Evolutionary conservation across 2,113 vertebrate genomes (phyloP).

Genomic region (Tetrao urogallus): DNA sequence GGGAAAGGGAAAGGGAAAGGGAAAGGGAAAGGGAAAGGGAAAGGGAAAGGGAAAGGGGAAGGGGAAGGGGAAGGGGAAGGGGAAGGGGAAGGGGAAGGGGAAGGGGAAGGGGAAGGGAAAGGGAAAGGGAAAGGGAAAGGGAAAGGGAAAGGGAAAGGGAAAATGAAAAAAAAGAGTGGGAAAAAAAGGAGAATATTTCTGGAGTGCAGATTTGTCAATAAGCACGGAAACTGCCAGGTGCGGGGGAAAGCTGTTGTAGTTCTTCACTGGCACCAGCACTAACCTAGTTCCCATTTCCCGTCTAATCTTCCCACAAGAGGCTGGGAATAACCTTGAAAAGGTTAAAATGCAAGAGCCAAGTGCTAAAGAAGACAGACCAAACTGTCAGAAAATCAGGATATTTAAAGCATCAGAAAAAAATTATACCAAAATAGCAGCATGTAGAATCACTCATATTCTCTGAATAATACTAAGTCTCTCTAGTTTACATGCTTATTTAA

Average conservation of each 20-base stretch:
- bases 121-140: neutral
- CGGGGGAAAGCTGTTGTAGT: neutral
- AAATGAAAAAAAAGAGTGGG: neutral
- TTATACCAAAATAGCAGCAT: neutral
- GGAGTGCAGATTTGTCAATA: neutral
- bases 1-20: too few relatives aligned
- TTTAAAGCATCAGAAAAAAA: neutral
- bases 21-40: too few relatives aligned
- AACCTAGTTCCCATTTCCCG: neutral
- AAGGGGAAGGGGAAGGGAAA: neutral
- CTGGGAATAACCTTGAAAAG: neutral
- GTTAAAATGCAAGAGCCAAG: neutral
- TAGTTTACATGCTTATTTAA: neutral
- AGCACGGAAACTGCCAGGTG: neutral
- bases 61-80: neutral
- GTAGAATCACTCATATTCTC: neutral
- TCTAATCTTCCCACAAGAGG: neutral
- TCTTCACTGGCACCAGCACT: neutral
- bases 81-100: neutral
- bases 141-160: neutral
- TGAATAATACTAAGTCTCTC: neutral
- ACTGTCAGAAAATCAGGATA: neutral
- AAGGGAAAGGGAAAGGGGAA: neutral
- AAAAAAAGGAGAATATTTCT: neutral
- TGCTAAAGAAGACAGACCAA: neutral